Base-by-base conservation (phyloP, 2,113 vertebrate genomes). In the Theropithecus gelada region DNA sequence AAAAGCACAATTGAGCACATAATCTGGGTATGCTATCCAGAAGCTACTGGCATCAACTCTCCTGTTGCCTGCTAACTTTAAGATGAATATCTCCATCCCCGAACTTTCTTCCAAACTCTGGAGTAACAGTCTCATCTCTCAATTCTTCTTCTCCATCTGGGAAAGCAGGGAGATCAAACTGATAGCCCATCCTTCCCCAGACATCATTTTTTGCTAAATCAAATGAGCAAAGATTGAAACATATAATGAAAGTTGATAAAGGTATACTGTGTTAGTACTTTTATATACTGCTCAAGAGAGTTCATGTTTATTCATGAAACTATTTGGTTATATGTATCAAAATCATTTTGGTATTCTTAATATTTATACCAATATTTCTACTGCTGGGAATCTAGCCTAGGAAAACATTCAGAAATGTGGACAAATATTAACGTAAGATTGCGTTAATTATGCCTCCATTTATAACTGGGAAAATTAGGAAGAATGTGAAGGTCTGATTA, bases 121-220 rank as follows among this genome's bases (percentile, higher is more conserved):
- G 1, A 27, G 10, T 22, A 2, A 1, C 6, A 17, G 18, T 3
- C 1, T n/a, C 1, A 8, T 13, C 7, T 50, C 2, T 10, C 2
- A 5, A 4, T 6, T 22, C 1, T 8, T 43, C 17, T 32, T 57
- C 35, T 66, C 18, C 38, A 20, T n/a, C 13, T 0, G 12, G 11
- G 55, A 86, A 6, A 23, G 3, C 1, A 30, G 80, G 23, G 68
- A 50, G 30, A 64, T 27, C 17, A 40, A 50, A 35, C 14, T 14
- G 25, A 79, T 2, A 40, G 43, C 20, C n/a, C 43, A 20, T 70
- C 27, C 55, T 50, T 14, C 22, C 75, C 14, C 25, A 38, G 17
- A 52, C 48, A 30, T 7, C 13, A 64, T 40, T 90, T 73, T 66
- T 57, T 14, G 32, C 23, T 57, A 38, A 61, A 86, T 72, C 40